phyloP scores from a whole-genome alignment of 92 coral and sea anemone genomes.

The Pocillopora grandis region DNA sequence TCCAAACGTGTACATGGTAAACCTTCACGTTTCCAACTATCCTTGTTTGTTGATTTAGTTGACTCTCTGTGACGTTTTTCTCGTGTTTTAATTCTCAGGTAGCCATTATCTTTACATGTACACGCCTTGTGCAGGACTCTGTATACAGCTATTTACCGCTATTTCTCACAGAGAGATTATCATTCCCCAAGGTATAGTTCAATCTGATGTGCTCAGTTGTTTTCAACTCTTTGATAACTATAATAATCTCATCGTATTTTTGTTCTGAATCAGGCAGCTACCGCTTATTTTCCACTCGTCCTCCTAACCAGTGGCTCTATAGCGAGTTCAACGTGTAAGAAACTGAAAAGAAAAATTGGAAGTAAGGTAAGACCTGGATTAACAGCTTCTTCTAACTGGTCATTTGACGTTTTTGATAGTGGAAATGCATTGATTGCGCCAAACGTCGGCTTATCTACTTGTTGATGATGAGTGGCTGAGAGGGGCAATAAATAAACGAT shows the following conservation, averaged over 20 bases:
- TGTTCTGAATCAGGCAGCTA: background rate
- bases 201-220: background rate
- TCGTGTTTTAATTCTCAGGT: background rate
- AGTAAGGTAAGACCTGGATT: background rate
- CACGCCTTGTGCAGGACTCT: slow-evolving; percentile 5
- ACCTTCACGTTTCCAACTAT: background rate
- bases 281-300: slow-evolving; percentile 12
- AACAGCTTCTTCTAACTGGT: background rate
- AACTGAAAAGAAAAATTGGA: background rate
- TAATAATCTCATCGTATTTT: too few relatives aligned
- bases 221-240: too few relatives aligned
- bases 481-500: too few relatives aligned
- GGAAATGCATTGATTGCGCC: too few relatives aligned
- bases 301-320: slow-evolving; percentile 4
- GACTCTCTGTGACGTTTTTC: background rate
- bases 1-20: background rate
- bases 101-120: slow-evolving; percentile 2
- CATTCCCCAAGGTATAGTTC: background rate
- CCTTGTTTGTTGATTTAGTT: background rate
- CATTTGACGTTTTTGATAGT: too few relatives aligned
- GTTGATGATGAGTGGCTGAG: too few relatives aligned
- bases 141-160: slow-evolving; percentile 6
- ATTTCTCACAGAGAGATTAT: background rate
- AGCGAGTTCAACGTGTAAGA: background rate
- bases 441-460: too few relatives aligned